phyloP scores from a whole-genome alignment of 92 coral and sea anemone species.

The Zoanthus solanderi region DNA sequence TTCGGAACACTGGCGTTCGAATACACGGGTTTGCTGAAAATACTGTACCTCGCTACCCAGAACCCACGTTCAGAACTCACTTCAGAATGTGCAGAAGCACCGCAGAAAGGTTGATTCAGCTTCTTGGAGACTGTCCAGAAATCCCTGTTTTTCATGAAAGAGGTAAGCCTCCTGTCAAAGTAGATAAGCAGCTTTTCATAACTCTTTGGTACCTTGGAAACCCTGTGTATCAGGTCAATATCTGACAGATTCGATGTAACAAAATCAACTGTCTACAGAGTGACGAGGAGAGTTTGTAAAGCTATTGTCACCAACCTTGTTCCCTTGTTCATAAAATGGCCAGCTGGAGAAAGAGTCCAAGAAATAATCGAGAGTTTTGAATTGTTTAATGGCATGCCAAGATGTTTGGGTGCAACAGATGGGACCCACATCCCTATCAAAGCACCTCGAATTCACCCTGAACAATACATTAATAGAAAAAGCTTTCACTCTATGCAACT shows the following conservation, averaged over 20 bases:
- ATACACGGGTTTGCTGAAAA: conserved; percentile 46
- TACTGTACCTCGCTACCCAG: conserved; percentile 38
- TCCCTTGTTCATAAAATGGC: conserved; percentile 46
- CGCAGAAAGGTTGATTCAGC: conserved; percentile 34
- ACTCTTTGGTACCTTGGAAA: conserved; percentile 69
- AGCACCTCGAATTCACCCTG: conserved; percentile 55
- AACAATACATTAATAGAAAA: conserved; percentile 61
- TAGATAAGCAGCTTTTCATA: conserved; percentile 44
- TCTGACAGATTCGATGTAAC: conserved; percentile 70
- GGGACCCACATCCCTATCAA: conserved; percentile 60
- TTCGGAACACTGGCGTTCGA: conserved; percentile 20
- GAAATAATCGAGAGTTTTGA: conserved; percentile 48
- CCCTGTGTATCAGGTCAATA: conserved; percentile 53
- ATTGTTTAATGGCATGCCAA: conserved; percentile 53
- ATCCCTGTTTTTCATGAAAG: conserved; percentile 19
- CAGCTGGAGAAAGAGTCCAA: conserved; percentile 41
- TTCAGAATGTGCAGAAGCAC: conserved; percentile 34
- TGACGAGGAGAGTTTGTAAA: conserved; percentile 50
- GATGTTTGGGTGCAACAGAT: conserved; percentile 53
- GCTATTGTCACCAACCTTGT: conserved; percentile 50
- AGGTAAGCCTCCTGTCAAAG: conserved; percentile 50
- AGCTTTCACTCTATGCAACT: conserved; percentile 57
- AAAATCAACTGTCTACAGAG: conserved; percentile 54
- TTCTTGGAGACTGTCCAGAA: conserved; percentile 16
- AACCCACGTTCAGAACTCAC: conserved; percentile 41